phyloP scores from a whole-genome alignment of 2,888 invertebrate genomes.

The Drosophila meridionalis region DNA sequence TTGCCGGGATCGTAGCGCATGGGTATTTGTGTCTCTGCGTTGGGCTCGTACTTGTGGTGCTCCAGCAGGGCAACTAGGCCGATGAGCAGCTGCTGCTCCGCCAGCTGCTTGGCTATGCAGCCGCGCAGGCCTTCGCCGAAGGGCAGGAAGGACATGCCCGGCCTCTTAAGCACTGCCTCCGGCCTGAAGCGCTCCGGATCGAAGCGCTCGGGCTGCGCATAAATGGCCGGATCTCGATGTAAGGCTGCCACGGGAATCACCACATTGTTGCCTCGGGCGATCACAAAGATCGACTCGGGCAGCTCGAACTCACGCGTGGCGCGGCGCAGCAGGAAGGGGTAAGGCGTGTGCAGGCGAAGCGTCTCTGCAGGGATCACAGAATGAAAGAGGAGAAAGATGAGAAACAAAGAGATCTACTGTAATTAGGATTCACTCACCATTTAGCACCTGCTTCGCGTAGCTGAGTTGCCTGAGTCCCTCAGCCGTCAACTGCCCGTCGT shows the following conservation, averaged over 20 bases:
- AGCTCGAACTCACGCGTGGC: constrained; percentile 78
- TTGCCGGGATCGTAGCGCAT: constrained; percentile 68
- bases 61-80: constrained; percentile 71
- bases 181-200: constrained; percentile 87
- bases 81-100: constrained; percentile 73
- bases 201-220: constrained; percentile 87
- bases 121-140: constrained; percentile 81
- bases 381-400: background rate
- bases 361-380: constrained; percentile 82
- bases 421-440: constrained; percentile 63
- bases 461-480: constrained; percentile 72
- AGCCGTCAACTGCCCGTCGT: constrained; percentile 65
- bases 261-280: constrained; percentile 73
- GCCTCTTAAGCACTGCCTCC: constrained; percentile 68
- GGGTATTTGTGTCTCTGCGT: constrained; percentile 71
- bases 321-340: constrained; percentile 78
- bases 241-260: constrained; percentile 85
- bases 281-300: constrained; percentile 76
- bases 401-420: background rate
- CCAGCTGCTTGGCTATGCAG: constrained; percentile 76
- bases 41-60: constrained; percentile 68
- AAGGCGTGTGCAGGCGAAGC: constrained; percentile 85
- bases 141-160: constrained; percentile 81
- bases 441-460: constrained; percentile 79
- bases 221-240: constrained; percentile 86